Evolutionary conservation across 2,797 vertebrate species (phyloP), one percentile per base, ranked within the genome.

Genomic region (Onychomys leucogaster): DNA sequence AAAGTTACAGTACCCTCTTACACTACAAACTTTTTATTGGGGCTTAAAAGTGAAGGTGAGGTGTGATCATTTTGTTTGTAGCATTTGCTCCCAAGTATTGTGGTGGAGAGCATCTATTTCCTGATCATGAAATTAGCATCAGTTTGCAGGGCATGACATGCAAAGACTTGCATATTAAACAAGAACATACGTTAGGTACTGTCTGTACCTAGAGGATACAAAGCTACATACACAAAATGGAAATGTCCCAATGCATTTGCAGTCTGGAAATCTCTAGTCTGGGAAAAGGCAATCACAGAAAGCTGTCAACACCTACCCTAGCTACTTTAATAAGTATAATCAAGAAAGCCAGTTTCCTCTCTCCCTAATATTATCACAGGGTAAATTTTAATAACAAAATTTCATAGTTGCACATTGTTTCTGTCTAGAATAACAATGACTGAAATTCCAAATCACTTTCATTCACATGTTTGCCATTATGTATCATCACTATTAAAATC

Each of bases 401-500:
- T 95, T 96, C 37, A 73, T 65, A 71, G 34, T 27, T 80, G 85
- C 67, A 86, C 76, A 80, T 32, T 91, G 76, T 92, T 81, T 97
- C 81, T 94, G 88, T 75, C 46, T 94, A 87, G 73, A 97, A 95
- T 88, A 86, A 90, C 84, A 95, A 90, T 59, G 61, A 94, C 63
- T 77, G n/a, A 94, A 92, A 93, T 93, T 97, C 27, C 52, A 29
- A 86, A 86, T 96, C 86, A 71, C 55, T 96, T 96, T 96, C 59
- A 92, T 95, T 96, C 95, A 96, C 25, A 11, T 80, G 46, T 97
- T 96, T 96, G 73, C 89, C 52, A 89, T 89, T 96, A 55, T 92
- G 82, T 89, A 80, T 92, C 86, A 95, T 96, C 86, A 88, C 75
- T 96, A 94, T 95, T 97, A 95, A 98, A 95, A 94, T 96, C 90